Evolutionary conservation across 2,797 vertebrate species (phyloP).

Genomic region (Syngnathus rostellatus): DNA sequence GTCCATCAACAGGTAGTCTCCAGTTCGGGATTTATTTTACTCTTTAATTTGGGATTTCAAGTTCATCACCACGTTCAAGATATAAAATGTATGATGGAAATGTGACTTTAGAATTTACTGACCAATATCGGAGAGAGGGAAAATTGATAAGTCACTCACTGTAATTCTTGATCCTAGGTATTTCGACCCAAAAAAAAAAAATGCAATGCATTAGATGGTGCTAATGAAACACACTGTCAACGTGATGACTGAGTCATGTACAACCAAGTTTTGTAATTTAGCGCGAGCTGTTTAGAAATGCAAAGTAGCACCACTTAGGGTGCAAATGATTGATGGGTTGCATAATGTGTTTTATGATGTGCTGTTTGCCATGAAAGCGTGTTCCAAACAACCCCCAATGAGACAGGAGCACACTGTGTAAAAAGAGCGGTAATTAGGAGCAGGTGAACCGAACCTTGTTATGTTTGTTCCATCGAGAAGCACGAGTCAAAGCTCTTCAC

Average conservation of each 20-base stretch:
- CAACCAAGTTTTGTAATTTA: neutral
- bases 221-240: neutral
- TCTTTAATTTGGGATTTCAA: constrained; percentile 9
- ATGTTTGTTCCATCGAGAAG: constrained; percentile 1
- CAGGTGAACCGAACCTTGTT: constrained; percentile 30
- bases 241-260: neutral
- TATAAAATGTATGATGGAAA: neutral
- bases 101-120: no score
- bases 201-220: no score
- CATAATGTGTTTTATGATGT: neutral
- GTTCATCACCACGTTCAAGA: neutral
- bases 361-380: neutral
- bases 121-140: no score
- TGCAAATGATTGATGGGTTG: neutral
- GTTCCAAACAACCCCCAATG: constrained; percentile 1
- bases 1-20: constrained; percentile 76
- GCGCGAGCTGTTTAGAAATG: neutral
- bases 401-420: constrained; percentile 13
- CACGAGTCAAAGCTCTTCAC: neutral
- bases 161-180: neutral
- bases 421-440: constrained; percentile 20
- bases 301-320: neutral
- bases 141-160: no score
- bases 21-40: neutral
- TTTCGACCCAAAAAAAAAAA: neutral